These are phyloP conservation scores for Malaclemys terrapin DNA, from an alignment of 2,113 vertebrate species.

Conservation along the genomic window DNA sequence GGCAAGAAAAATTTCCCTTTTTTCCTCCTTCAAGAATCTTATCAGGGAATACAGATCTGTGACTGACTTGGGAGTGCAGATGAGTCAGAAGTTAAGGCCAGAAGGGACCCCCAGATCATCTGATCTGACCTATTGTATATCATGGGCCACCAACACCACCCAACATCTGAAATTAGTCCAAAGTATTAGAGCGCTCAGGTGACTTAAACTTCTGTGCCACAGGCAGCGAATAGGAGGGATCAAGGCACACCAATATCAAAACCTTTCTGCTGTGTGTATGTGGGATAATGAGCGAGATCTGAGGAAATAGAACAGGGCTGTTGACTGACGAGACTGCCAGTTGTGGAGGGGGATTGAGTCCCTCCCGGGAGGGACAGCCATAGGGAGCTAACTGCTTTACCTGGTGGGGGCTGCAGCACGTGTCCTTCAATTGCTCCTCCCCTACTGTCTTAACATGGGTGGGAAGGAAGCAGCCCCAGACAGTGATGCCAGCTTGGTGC, in stretches of 20 bases:
- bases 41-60: not conserved
- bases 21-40: not conserved
- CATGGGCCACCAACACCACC: not conserved
- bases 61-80: not conserved
- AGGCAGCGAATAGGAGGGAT: too few relatives aligned
- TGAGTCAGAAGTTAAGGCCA: not conserved
- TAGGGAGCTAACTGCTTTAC: not conserved
- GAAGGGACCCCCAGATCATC: not conserved
- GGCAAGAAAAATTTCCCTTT: not conserved
- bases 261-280: not conserved
- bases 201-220: not conserved
- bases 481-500: not conserved
- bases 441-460: not conserved
- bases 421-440: not conserved
- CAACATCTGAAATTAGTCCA: not conserved
- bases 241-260: not conserved
- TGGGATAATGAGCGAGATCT: not conserved
- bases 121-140: not conserved
- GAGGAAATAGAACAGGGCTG: not conserved
- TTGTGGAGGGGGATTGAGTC: not conserved
- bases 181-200: not conserved
- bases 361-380: not conserved
- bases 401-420: not conserved
- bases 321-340: not conserved
- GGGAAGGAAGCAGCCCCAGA: not conserved